Evolutionary conservation across 2,113 vertebrate species (phyloP), one percentile per base, ranked within the genome.

Genomic region (Eleginops maclovinus): DNA sequence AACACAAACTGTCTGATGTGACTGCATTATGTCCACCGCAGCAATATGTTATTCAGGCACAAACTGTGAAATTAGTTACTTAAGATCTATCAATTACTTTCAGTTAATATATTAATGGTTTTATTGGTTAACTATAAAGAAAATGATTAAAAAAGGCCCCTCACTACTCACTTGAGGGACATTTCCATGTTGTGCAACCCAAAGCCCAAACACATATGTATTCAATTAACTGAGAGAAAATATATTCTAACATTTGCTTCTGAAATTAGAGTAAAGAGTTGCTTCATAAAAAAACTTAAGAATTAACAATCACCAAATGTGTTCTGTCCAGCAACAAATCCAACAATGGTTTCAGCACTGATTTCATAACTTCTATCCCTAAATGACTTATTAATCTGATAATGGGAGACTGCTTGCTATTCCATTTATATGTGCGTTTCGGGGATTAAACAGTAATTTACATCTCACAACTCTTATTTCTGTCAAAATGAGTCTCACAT

Each of bases 1-100:
- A 63, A 41, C 70, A 47, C 58, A 40, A 83, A 78, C 54, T 3
- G 72, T 47, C 40, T 1, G 13, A 36, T 51, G 56, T 72, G 55
- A 53, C 46, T 4, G 4, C 49, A 16, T 72, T 21, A 59, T 53
- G 24, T 66, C 26, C 49, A 28, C 22, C 4, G 41, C 50, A 9
- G 61, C 4, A 49, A 2, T 55, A 56, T 63, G 24, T 28, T 69
- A 66, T 24, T 79, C 26, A 28, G n/a, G 55, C 11, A 19, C 54
- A 31, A 62, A 28, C 51, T 4, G 53, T 43, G 14, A 11, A 36
- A 44, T 12, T 3, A 53, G 40, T 36, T 53, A 40, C 67, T 17
- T 26, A 19, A 76, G 21, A 31, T 26, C 41, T n/a, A 9, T 62
- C 15, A 26, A 4, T 9, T 44, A 1, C n/a, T 49, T 41, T 60